These are phyloP conservation scores for Danionella dracula DNA, from an alignment of 2,797 vertebrate species.

Conservation along the genomic window DNA sequence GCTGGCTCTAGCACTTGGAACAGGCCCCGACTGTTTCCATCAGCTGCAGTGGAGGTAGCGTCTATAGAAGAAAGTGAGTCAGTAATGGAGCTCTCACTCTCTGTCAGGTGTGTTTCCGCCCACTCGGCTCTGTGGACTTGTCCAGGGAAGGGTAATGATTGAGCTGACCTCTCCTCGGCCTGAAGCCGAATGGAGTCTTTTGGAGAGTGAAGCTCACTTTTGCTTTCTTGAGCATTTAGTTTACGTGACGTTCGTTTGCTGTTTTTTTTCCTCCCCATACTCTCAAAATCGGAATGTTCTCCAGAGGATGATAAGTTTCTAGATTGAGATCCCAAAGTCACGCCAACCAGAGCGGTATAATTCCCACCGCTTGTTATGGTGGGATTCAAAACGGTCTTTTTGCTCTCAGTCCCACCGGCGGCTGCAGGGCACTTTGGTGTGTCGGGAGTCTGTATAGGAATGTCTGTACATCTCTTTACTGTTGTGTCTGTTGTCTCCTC, in stretches of 20 bases:
- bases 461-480: conserved; percentile 27
- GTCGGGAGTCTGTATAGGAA: conserved; percentile 18
- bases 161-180: conserved; percentile 23
- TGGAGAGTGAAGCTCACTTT: conserved; percentile 8
- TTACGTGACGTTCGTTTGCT: conserved; percentile 35
- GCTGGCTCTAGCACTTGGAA: conserved; percentile 18
- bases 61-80: conserved; percentile 59
- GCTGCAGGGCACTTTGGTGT: conserved; percentile 47
- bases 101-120: conserved; percentile 69
- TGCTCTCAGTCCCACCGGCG: conserved; percentile 49
- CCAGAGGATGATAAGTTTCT: conserved; percentile 33
- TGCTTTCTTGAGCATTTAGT: conserved; percentile 25
- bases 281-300: neutral
- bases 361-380: conserved; percentile 43
- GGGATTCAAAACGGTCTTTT: conserved; percentile 51
- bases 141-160: conserved; percentile 55
- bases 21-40: conserved; percentile 11
- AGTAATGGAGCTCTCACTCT: conserved; percentile 52
- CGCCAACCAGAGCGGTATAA: conserved; percentile 50
- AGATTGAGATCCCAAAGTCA: conserved; percentile 50
- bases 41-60: conserved; percentile 56
- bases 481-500: conserved; percentile 46
- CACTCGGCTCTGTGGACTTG: conserved; percentile 61
- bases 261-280: conserved; percentile 30
- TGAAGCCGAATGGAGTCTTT: conserved; percentile 24